Base-by-base conservation (phyloP, 2,113 vertebrate species). In the Tringa solitaria region DNA sequence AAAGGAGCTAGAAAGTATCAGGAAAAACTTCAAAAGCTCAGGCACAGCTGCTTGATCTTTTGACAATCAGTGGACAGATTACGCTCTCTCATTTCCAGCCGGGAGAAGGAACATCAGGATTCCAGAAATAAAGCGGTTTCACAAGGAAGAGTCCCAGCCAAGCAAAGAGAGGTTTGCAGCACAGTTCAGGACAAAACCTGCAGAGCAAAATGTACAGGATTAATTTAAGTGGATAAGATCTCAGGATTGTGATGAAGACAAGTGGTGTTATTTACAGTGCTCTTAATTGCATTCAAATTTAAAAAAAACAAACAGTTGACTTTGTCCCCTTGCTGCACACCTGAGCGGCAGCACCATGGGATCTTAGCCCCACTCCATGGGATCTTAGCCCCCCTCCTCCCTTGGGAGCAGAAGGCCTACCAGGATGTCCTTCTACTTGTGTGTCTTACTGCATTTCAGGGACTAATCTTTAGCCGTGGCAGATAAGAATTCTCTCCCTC, bases 181-280 rank as follows among this genome's bases (percentile, higher is more conserved):
- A 24, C 19, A 43, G 39, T 51, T 43, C 21, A 81, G 53, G 37
- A 51, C 32, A 65, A 64, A 74, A 53, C 0, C 1, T 22, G 7
- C 48, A 82, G 65, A 59, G 48, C 18, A 70, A 88, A 79, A 90
- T 5, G 5, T 28, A 32, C 15, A 35, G n/a, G n/a, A 45, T 84
- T 70, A 74, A 9, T 69, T 60, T 48, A 76, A 82, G 32, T 46
- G 75, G 30, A 18, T 45, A 35, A 35, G 43, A 45, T 10, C n/a
- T 48, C 2, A 0, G 33, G 32, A 70, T 50, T 0, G 0, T 20
- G 33, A 14, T 0, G 1, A n/a, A 43, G 15, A 18, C 32, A 41
- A 61, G 18, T 5, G 12, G 8, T n/a, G 9, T 57, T 53, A 37
- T 79, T 82, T 68, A 50, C 43, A 54, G 69, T 35, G 35, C 46